Evolutionary conservation across 1,140 invertebrate species (phyloP), one percentile per base, ranked within the genome.

Genomic region (Dufourea novaeangliae): DNA sequence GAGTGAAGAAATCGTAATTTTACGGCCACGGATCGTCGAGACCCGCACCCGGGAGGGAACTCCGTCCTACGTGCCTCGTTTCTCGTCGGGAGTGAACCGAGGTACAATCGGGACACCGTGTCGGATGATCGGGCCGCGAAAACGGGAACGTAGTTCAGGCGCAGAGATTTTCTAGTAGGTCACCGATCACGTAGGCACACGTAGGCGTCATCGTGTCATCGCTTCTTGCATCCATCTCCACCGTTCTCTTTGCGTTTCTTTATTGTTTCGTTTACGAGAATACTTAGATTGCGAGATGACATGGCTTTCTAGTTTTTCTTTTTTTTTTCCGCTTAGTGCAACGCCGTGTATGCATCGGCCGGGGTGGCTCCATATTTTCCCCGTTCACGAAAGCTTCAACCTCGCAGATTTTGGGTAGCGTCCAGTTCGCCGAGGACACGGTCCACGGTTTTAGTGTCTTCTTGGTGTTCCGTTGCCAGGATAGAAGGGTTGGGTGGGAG

Each of bases 171-270:
- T n/a, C n/a, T 67, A 78, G 81, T 72, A 72, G 69, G 67, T 80
- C 70, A 71, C 71, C 81, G 80, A 66, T 67, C 82, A 84, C 66
- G 76, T 84, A 84, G 82, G 80, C 82, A 84, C 82, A 71, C 54
- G 75, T 84, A 86, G 77, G 75, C 83, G 82, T 83, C 75, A 85
- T 85, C 72, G 29, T 83, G 78, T 84, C 78, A 85, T 86, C 71
- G 81, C 78, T 85, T 85, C 75, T 84, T 73, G 83, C 82, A 83
- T 78, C 72, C 46, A n/a, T n/a, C 72, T 39, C 77, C 74, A 80
- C 67, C 62, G 78, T 57, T 22, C 37, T 34, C 8, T 50, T 50
- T n/a, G n/a, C 46, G 46, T 50, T 50, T 50, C 20, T 8, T n/a
- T 37, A 8, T 37, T 37, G 5, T 50, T 50, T n/a, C 20, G 34